phyloP scores from a whole-genome alignment of 2,113 vertebrate genomes.

The Cettia cetti region DNA sequence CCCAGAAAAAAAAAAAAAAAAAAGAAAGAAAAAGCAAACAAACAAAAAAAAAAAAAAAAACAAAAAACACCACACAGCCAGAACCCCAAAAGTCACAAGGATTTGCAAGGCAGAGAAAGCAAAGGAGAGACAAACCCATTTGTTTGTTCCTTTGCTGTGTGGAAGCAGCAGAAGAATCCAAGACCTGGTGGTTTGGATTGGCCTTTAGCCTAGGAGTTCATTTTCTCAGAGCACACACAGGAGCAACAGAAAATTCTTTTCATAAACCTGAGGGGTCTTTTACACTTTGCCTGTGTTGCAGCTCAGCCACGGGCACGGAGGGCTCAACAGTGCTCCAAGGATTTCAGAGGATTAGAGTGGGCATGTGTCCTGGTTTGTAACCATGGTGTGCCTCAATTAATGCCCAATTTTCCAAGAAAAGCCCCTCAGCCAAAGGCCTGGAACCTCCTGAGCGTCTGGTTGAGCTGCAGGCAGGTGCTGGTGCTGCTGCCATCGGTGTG shows the following conservation, averaged over 20 bases:
- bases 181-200: not conserved
- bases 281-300: rapidly evolving
- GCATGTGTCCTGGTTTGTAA: not conserved
- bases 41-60: not conserved
- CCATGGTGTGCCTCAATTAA: not conserved
- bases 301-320: not conserved
- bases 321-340: rapidly evolving
- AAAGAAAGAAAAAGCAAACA: not conserved
- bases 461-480: not conserved
- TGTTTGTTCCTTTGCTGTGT: not conserved
- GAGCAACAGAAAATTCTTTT: not conserved
- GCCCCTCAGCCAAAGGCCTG: not conserved
- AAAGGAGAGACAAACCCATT: not conserved
- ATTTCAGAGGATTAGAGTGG: not conserved
- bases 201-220: not conserved
- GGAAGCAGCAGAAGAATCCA: not conserved
- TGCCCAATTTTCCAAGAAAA: not conserved
- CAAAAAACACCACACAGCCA: too few species aligned
- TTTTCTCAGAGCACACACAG: not conserved
- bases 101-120: not conserved
- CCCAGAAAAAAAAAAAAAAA: not conserved
- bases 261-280: not conserved
- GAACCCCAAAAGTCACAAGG: too few species aligned
- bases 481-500: rapidly evolving
- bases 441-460: rapidly evolving